Percentiles rank a stretch among this genome's conserved stretches.
Evolutionary conservation across 2,797 vertebrate genomes (phyloP).

Genomic region (Acanthurus lineatus): DNA sequence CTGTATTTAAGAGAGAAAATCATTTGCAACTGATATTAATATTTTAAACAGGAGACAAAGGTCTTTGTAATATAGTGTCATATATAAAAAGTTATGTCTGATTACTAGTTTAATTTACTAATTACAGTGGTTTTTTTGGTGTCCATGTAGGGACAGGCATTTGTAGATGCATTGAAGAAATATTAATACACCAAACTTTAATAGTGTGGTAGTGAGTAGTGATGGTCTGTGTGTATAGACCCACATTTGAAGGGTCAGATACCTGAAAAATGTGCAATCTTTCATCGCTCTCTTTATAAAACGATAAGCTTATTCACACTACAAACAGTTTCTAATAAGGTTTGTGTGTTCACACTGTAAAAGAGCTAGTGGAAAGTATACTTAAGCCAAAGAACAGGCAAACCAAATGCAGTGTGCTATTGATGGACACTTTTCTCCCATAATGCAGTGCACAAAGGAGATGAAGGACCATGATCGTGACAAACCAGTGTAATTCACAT

Average conservation of each 20-base stretch:
- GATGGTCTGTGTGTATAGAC: not conserved
- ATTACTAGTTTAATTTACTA: not conserved
- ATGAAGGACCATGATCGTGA: not conserved
- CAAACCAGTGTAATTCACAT: not conserved
- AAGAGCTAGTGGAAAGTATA: not conserved
- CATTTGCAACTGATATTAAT: no score
- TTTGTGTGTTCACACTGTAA: not conserved
- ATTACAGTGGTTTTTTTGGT: not conserved
- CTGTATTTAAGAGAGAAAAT: no score
- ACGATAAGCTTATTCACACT: no score
- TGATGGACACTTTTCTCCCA: not conserved
- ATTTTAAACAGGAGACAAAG: no score
- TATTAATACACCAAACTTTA: no score
- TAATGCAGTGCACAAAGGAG: conserved; percentile 12
- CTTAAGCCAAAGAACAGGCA: not conserved
- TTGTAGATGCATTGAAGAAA: not conserved
- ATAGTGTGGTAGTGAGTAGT: no score
- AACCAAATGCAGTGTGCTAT: not conserved
- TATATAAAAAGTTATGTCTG: no score
- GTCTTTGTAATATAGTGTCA: no score
- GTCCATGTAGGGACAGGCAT: not conserved
- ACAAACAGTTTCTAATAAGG: not conserved
- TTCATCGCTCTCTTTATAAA: not conserved
- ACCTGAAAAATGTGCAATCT: not conserved
- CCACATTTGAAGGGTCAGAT: not conserved